phyloP scores from a whole-genome alignment of 2,113 vertebrate species.

The Chaenocephalus aceratus region DNA sequence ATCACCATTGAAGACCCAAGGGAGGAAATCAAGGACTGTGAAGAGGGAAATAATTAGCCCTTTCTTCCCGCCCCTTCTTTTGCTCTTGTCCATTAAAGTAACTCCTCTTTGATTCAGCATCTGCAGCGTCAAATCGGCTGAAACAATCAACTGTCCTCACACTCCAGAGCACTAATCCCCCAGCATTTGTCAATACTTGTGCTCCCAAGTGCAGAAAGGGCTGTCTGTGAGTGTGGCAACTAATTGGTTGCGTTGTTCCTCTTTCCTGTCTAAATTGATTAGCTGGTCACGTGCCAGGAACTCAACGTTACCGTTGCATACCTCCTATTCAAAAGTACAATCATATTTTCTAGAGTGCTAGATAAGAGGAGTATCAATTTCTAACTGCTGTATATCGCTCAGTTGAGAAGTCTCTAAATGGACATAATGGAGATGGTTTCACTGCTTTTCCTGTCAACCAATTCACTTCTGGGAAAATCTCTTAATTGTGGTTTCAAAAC shows the following conservation, averaged over 20 bases:
- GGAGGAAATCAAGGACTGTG: constrained; percentile 64
- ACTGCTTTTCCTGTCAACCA: constrained; percentile 5
- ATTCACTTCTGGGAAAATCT: constrained; percentile 34
- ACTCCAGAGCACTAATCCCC: constrained; percentile 72
- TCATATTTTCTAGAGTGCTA: constrained; percentile 27
- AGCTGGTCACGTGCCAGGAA: constrained; percentile 51
- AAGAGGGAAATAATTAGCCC: constrained; percentile 76
- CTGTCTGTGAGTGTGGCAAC: constrained; percentile 56
- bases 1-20: constrained; percentile 64
- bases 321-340: background rate
- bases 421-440: background rate
- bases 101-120: constrained; percentile 54
- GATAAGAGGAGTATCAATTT: constrained; percentile 50
- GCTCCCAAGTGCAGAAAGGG: constrained; percentile 53
- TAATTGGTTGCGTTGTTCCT: constrained; percentile 76
- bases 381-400: background rate
- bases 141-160: constrained; percentile 77
- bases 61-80: constrained; percentile 30
- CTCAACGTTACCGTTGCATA: background rate
- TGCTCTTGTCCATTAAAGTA: constrained; percentile 67
- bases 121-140: constrained; percentile 70
- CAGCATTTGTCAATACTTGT: constrained; percentile 65
- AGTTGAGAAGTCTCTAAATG: constrained; percentile 21
- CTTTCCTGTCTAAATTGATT: constrained; percentile 70
- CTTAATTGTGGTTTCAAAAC: constrained; percentile 9